phyloP scores from a whole-genome alignment of 2,888 invertebrate species.

The Drosophila merina region DNA sequence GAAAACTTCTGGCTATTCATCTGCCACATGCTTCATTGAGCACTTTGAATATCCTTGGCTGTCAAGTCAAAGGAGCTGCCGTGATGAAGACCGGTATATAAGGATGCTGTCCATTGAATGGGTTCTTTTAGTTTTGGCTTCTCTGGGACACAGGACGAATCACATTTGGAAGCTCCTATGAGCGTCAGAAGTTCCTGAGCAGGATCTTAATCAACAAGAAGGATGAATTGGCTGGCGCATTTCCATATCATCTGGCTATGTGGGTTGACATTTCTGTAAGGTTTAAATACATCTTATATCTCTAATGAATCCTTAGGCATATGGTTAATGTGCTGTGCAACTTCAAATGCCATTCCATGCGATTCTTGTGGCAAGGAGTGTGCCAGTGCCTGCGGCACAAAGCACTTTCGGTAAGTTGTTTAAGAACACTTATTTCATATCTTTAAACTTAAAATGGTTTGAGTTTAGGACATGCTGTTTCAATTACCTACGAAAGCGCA shows the following conservation, averaged over 20 bases:
- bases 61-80: background rate
- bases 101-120: conserved; percentile 22
- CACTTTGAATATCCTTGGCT: conserved; percentile 62
- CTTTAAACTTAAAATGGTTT: background rate
- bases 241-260: conserved; percentile 64
- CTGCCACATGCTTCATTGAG: conserved; percentile 61
- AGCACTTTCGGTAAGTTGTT: conserved; percentile 85
- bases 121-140: conserved; percentile 62
- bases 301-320: conserved; percentile 53
- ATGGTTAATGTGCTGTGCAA: conserved; percentile 64
- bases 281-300: background rate
- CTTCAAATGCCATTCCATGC: conserved; percentile 84
- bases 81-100: conserved; percentile 49
- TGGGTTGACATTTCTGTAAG: conserved; percentile 50
- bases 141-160: conserved; percentile 30
- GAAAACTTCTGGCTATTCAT: conserved; percentile 45
- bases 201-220: conserved; percentile 33
- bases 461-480: conserved; percentile 86
- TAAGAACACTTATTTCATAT: background rate
- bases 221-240: conserved; percentile 70
- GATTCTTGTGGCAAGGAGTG: conserved; percentile 88
- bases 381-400: conserved; percentile 87
- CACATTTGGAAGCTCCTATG: conserved; percentile 55
- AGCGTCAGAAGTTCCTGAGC: conserved; percentile 47
- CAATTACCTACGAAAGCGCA: conserved; percentile 87